Conservation (phyloP, 2,113 vertebrate genomes). For the Silurus glanis region DNA sequence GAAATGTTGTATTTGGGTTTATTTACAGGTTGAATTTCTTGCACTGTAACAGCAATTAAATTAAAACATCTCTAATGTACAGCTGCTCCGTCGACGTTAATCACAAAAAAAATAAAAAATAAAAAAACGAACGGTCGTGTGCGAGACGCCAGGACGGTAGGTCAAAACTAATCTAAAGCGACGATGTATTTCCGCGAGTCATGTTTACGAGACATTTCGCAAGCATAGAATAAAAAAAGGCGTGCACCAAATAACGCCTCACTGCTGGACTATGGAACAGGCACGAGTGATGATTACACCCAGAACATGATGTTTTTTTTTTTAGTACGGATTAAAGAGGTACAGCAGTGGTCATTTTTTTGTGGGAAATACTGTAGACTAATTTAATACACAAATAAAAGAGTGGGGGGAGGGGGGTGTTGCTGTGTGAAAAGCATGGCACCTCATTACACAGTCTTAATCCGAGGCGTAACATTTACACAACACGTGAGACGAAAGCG, state of each 20-base stretch:
- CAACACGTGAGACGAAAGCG: slow-evolving; percentile 1
- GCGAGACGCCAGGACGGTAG: background rate
- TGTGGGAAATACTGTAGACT: too few species aligned
- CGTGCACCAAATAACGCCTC: background rate
- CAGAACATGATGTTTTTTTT: background rate
- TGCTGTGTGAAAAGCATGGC: background rate
- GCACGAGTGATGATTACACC: background rate
- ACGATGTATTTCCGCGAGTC: background rate
- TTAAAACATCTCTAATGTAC: slow-evolving; percentile 26
- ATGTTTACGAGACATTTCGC: background rate
- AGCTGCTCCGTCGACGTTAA: slow-evolving; percentile 1
- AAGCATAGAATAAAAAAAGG: background rate
- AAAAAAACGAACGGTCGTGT: background rate
- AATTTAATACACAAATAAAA: background rate
- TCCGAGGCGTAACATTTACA: slow-evolving; percentile 19
- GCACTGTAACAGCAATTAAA: slow-evolving; percentile 34
- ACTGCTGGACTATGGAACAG: background rate
- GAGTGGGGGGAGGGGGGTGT: background rate
- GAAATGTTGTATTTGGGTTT: background rate
- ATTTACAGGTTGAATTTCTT: slow-evolving; percentile 17
- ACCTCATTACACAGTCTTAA: background rate
- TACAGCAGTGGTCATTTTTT: background rate
- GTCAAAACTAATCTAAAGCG: background rate
- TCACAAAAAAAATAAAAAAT: background rate
- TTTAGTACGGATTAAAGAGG: background rate